phyloP scores from a whole-genome alignment of 1,140 invertebrate species.

The Bombus waltoni region DNA sequence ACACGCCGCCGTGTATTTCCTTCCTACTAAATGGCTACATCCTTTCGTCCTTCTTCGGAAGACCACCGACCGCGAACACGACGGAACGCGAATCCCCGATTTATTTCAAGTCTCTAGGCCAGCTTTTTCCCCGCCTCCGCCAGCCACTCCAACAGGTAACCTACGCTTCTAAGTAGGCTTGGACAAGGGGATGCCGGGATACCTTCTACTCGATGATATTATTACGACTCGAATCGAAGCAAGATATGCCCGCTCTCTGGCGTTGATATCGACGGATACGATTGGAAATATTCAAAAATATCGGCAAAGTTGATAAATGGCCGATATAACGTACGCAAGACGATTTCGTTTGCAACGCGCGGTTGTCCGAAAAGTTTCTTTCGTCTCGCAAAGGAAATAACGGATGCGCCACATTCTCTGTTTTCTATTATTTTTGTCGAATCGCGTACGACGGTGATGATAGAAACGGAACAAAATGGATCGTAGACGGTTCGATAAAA shows the following conservation, averaged over 20 bases:
- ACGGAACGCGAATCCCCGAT: slow-evolving; percentile 33
- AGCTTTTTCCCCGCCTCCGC: neutral
- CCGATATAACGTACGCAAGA: no score
- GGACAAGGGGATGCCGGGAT: neutral
- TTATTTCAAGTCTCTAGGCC: slow-evolving; percentile 30
- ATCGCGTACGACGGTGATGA: no score
- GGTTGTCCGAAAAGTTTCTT: no score
- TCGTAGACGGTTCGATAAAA: no score
- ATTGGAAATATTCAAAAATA: neutral
- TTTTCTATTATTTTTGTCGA: no score
- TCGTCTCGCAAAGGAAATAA: no score
- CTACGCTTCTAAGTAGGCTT: neutral
- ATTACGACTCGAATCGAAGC: neutral
- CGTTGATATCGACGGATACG: no score
- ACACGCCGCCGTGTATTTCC: slow-evolving; percentile 35
- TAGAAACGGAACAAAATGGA: no score
- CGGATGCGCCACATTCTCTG: no score
- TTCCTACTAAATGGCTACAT: slow-evolving; percentile 55
- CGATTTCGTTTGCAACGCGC: no score
- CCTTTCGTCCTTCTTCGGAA: slow-evolving; percentile 45
- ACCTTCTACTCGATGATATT: neutral
- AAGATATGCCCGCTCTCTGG: neutral
- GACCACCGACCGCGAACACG: slow-evolving; percentile 40
- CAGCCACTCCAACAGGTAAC: neutral
- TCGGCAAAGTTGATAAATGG: no score